phyloP scores from a whole-genome alignment of 2,113 vertebrate species.

The Stomatorhinus ivindoensis region DNA sequence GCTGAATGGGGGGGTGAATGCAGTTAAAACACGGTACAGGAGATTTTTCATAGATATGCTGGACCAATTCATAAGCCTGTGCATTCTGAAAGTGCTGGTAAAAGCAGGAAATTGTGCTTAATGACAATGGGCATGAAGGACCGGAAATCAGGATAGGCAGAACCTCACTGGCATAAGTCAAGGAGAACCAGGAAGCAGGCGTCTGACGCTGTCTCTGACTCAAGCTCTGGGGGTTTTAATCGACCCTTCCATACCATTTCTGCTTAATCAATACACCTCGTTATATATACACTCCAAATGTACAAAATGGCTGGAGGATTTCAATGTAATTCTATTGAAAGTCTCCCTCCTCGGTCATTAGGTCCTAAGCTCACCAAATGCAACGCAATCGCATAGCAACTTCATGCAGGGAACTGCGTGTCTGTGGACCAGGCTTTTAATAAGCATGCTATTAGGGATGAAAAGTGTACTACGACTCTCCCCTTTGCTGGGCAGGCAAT shows the following conservation, averaged over 20 bases:
- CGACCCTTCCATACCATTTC: not conserved
- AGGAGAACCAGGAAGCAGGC: not conserved
- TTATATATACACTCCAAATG: not conserved
- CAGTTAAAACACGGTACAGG: not conserved
- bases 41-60: not conserved
- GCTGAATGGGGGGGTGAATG: not conserved
- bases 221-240: not conserved
- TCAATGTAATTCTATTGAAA: not conserved
- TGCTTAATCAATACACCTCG: not conserved
- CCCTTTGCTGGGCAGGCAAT: not conserved
- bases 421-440: not conserved
- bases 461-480: not conserved
- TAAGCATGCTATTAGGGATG: not conserved
- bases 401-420: not conserved
- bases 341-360: not conserved
- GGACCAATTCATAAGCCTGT: not conserved
- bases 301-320: not conserved
- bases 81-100: not conserved
- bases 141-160: not conserved
- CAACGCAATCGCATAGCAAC: not conserved
- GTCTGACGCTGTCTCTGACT: not conserved
- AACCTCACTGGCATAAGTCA: not conserved
- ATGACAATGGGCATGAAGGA: not conserved
- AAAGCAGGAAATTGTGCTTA: not conserved
- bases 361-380: not conserved